Evolutionary conservation across 2,797 vertebrate species (phyloP).

Genomic region (Cirrhinus molitorella): DNA sequence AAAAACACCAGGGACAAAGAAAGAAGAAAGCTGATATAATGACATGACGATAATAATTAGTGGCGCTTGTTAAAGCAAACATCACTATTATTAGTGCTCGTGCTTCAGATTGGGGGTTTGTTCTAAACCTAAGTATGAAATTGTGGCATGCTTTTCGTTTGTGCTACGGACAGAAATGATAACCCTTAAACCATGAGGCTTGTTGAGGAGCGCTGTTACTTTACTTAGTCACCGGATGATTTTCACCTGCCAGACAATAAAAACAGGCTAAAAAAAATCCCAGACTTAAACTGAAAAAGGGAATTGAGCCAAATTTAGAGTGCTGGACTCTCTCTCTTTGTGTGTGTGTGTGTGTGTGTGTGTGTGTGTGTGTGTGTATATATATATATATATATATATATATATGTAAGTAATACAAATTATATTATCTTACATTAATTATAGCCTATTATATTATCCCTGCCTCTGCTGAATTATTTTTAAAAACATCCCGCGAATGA

Average conservation of each 20-base stretch:
- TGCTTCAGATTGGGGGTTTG: slow-evolving; percentile 5
- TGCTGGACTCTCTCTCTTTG: neutral
- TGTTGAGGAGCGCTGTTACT: neutral
- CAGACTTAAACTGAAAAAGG: neutral
- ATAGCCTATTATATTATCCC: no score
- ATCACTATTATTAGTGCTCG: slow-evolving; percentile 8
- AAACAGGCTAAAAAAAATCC: neutral
- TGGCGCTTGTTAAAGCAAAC: slow-evolving; percentile 26
- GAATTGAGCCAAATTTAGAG: neutral
- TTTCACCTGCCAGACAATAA: neutral
- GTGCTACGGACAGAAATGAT: neutral
- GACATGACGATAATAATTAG: slow-evolving; percentile 43
- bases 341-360: no score
- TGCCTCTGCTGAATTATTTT: no score
- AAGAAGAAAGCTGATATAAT: slow-evolving; percentile 41
- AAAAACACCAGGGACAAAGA: slow-evolving; percentile 29
- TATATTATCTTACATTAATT: no score
- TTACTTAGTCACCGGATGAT: slow-evolving; percentile 3
- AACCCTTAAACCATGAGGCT: slow-evolving; percentile 1
- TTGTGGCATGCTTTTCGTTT: neutral
- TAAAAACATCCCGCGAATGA: no score
- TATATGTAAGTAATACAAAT: no score
- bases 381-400: no score
- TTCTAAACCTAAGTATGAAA: slow-evolving; percentile 9
- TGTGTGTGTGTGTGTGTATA: no score